Conservation (phyloP, 2,888 invertebrate species). For the Nasonovia ribisnigri region DNA sequence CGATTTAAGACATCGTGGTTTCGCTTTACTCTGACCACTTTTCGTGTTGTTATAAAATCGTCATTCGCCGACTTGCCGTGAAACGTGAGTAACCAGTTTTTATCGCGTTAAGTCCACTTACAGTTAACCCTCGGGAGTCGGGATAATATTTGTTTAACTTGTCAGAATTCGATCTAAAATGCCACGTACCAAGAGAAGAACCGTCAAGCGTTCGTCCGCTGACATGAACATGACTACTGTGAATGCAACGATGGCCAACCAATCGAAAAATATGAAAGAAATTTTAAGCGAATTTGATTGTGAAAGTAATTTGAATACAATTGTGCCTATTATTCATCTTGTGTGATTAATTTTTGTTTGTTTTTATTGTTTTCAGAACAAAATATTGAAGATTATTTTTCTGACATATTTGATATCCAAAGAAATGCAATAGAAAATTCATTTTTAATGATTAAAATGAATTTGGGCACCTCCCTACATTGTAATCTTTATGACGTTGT, state of each 20-base stretch:
- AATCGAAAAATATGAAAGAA: constrained; percentile 36
- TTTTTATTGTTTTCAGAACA: neutral
- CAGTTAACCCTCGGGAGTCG: neutral
- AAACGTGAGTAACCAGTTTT: neutral
- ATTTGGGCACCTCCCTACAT: too few species aligned
- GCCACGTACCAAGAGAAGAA: constrained; percentile 59
- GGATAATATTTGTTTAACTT: neutral
- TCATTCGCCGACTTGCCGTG: too few species aligned
- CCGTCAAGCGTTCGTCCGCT: neutral
- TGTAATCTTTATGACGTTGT: too few species aligned
- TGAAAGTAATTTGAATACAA: constrained; percentile 40
- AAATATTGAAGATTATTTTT: constrained; percentile 18
- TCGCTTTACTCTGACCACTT: too few species aligned
- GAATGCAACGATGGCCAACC: constrained; percentile 25
- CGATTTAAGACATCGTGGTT: too few species aligned
- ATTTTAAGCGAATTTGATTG: constrained; percentile 27
- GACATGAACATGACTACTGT: neutral
- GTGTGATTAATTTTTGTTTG: neutral
- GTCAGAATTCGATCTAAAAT: neutral
- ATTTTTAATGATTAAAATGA: too few species aligned
- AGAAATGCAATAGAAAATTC: constrained; percentile 3
- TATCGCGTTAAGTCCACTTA: neutral
- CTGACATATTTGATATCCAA: neutral
- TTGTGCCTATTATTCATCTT: neutral
- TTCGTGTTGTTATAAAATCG: too few species aligned